Evolutionary conservation across 2,888 invertebrate genomes (phyloP).

Genomic region (Myathropa florea): DNA sequence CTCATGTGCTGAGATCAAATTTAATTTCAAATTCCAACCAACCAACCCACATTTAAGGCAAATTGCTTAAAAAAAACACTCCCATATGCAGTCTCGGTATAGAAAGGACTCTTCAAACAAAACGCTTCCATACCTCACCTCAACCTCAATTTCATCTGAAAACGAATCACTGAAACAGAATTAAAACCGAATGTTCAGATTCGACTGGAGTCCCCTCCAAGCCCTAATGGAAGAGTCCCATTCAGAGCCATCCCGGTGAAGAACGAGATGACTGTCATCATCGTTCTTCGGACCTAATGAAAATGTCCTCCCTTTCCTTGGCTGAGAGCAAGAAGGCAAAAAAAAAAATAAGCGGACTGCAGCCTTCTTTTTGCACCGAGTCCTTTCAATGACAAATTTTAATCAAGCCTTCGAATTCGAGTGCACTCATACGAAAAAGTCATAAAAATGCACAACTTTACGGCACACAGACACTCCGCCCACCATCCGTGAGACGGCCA

Average conservation of each 20-base stretch:
- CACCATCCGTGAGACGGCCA: background rate
- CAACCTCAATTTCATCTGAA: background rate
- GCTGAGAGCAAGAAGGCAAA: background rate
- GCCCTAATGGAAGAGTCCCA: conserved; percentile 12
- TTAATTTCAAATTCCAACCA: background rate
- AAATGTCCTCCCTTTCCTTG: conserved; percentile 38
- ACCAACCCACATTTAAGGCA: background rate
- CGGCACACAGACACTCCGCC: conserved; percentile 25
- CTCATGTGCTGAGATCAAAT: background rate
- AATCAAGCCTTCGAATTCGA: conserved; percentile 69
- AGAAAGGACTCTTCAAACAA: background rate
- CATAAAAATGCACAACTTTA: conserved; percentile 69
- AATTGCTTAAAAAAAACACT: background rate
- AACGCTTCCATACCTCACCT: background rate
- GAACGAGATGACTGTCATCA: background rate
- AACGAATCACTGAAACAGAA: conserved; percentile 9
- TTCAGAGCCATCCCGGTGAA: conserved; percentile 7
- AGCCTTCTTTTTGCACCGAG: background rate
- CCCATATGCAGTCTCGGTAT: background rate
- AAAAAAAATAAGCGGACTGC: background rate
- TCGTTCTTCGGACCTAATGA: conserved; percentile 55
- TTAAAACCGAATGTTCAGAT: conserved; percentile 12
- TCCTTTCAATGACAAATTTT: conserved; percentile 65
- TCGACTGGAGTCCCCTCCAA: conserved; percentile 1
- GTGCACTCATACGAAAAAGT: conserved; percentile 69